These are phyloP conservation scores for Mythimna impura DNA, from an alignment of 2,888 invertebrate genomes.

Conservation along the genomic window DNA sequence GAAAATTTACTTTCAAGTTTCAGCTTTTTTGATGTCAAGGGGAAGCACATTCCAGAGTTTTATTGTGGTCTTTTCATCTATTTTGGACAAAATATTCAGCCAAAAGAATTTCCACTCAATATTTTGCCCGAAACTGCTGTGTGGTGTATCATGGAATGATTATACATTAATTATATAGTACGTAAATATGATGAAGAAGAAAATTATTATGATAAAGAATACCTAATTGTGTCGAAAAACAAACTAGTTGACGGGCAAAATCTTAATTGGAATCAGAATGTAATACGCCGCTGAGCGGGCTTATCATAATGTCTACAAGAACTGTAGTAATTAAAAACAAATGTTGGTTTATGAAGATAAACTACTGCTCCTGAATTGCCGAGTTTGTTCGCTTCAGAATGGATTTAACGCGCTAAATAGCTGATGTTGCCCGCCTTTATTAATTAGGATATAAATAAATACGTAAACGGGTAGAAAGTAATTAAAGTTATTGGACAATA, in stretches of 20 bases:
- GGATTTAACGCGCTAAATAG: not conserved
- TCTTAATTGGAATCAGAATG: conserved; percentile 35
- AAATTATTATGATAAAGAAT: not conserved
- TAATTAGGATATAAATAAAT: not conserved
- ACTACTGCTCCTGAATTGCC: conserved; percentile 5
- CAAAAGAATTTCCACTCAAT: no score
- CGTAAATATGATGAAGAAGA: not conserved
- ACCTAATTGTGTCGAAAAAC: not conserved
- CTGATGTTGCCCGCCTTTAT: not conserved
- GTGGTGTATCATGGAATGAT: no score
- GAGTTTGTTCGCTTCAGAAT: conserved; percentile 9
- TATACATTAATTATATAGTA: no score
- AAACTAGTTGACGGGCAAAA: not conserved
- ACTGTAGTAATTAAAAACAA: conserved; percentile 39
- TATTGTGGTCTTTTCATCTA: no score
- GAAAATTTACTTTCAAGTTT: no score
- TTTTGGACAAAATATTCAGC: no score
- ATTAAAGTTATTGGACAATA: no score
- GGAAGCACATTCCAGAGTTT: no score
- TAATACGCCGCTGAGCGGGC: not conserved
- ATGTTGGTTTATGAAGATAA: conserved; percentile 42
- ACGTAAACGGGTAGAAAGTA: not conserved
- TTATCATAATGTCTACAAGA: conserved; percentile 33
- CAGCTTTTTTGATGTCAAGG: no score
- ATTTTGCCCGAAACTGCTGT: no score